A percentile compares a stretch with the other conserved stretches of the same genome.
Evolutionary conservation across 2,113 vertebrate species (phyloP).

Genomic region (Pseudonaja textilis): DNA sequence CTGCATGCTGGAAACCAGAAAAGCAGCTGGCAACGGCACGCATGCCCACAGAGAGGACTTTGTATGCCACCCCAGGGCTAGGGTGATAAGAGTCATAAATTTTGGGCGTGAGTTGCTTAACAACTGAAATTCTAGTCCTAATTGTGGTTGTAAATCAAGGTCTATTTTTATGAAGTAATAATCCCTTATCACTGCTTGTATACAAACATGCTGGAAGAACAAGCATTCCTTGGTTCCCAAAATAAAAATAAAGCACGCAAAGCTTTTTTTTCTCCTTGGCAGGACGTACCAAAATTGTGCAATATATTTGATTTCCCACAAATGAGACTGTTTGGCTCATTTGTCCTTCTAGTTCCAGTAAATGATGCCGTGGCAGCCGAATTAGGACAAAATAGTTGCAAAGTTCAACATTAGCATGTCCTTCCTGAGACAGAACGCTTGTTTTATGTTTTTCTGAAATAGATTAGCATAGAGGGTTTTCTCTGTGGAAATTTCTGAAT

Average conservation of each 20-base stretch:
- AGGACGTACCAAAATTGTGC: background rate
- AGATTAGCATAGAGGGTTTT: background rate
- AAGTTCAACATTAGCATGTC: background rate
- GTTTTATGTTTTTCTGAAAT: background rate
- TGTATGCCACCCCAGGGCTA: too few relatives aligned
- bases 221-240: background rate
- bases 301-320: background rate
- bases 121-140: background rate
- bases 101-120: background rate
- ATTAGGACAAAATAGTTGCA: background rate
- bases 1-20: too few relatives aligned
- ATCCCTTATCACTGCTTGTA: background rate
- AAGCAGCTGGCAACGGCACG: too few relatives aligned
- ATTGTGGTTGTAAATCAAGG: background rate
- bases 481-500: background rate
- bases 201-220: background rate
- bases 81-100: background rate
- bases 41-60: too few relatives aligned
- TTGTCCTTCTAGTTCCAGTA: background rate
- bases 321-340: background rate
- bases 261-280: background rate
- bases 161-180: background rate
- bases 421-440: background rate
- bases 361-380: background rate
- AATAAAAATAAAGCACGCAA: background rate